Evolutionary conservation across 2,113 vertebrate genomes (phyloP).

Genomic region (Brachypodius melanocephalos): DNA sequence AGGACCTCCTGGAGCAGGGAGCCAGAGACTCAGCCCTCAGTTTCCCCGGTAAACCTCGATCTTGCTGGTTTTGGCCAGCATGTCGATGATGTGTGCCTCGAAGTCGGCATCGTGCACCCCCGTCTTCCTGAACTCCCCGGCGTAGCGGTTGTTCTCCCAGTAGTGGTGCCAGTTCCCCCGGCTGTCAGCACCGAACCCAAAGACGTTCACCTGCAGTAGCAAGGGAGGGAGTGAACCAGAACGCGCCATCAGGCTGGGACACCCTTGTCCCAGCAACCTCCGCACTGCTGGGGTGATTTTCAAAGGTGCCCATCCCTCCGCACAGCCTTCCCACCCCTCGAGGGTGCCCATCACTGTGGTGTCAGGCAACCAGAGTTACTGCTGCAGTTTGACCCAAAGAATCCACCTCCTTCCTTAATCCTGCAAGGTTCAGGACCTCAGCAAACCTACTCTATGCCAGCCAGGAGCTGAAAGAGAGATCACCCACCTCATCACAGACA

Average conservation of each 20-base stretch:
- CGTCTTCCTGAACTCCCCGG: slow-evolving; percentile 94
- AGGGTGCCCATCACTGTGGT: not conserved
- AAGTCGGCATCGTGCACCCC: slow-evolving; percentile 95
- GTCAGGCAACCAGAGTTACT: not conserved
- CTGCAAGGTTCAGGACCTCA: not conserved
- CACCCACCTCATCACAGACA: slow-evolving; percentile 91
- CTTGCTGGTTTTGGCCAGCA: slow-evolving; percentile 87
- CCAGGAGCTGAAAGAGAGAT: not conserved
- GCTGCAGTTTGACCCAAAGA: not conserved
- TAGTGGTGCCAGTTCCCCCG: slow-evolving; percentile 98
- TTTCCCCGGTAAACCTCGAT: slow-evolving; percentile 93
- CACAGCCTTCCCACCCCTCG: not conserved
- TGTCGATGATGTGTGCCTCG: slow-evolving; percentile 92
- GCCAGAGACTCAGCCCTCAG: slow-evolving; percentile 57
- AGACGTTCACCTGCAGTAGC: slow-evolving; percentile 87
- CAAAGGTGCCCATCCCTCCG: not conserved
- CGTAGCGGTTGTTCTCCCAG: slow-evolving; percentile 98
- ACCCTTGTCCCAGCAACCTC: rapidly evolving
- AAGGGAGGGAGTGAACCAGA: not conserved
- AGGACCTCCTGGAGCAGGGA: not conserved
- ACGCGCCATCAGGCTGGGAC: rapidly evolving
- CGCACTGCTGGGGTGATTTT: rapidly evolving
- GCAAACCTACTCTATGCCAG: not conserved
- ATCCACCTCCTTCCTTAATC: not conserved
- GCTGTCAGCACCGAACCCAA: slow-evolving; percentile 93